Evolutionary conservation across 1,140 invertebrate genomes (phyloP).

Genomic region (Neodiprion fabricii): DNA sequence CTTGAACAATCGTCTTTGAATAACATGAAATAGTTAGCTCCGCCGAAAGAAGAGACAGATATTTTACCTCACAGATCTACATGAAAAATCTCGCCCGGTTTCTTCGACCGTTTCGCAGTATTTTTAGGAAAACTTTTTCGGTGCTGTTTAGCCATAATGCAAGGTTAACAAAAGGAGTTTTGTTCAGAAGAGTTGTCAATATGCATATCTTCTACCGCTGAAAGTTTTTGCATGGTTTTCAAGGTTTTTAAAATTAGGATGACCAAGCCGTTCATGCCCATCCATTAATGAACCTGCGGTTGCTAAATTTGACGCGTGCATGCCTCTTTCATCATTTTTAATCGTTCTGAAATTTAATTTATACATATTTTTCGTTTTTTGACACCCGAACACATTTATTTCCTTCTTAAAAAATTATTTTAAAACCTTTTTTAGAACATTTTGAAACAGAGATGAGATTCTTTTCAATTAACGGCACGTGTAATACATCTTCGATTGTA

Average conservation of each 20-base stretch:
- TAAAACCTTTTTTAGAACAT: not conserved
- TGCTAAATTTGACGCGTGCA: not conserved
- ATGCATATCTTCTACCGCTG: conserved; percentile 8
- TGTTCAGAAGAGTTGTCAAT: not conserved
- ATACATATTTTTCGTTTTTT: conserved; percentile 13
- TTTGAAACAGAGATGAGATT: not conserved
- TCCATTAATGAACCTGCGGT: not conserved
- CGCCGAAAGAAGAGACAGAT: conserved; percentile 12
- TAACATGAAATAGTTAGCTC: conserved; percentile 27
- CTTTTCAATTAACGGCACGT: not conserved
- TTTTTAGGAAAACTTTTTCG: conserved; percentile 35
- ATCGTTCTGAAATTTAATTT: not conserved
- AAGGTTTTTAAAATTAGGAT: conserved; percentile 10
- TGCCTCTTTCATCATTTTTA: not conserved
- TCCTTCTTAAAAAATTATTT: not conserved
- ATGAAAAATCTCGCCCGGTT: conserved; percentile 20
- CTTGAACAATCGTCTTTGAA: conserved; percentile 43
- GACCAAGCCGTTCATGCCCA: conserved; percentile 6
- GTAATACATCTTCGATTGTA: not conserved
- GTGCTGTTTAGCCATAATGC: conserved; percentile 40
- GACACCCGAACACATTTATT: conserved; percentile 17
- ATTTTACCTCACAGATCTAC: conserved; percentile 31
- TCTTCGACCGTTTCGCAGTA: conserved; percentile 18
- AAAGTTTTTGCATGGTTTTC: not conserved
- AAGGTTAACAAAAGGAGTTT: conserved; percentile 31